Evolutionary conservation across 2,797 vertebrate genomes (phyloP).

Genomic region (Paguma larvata): DNA sequence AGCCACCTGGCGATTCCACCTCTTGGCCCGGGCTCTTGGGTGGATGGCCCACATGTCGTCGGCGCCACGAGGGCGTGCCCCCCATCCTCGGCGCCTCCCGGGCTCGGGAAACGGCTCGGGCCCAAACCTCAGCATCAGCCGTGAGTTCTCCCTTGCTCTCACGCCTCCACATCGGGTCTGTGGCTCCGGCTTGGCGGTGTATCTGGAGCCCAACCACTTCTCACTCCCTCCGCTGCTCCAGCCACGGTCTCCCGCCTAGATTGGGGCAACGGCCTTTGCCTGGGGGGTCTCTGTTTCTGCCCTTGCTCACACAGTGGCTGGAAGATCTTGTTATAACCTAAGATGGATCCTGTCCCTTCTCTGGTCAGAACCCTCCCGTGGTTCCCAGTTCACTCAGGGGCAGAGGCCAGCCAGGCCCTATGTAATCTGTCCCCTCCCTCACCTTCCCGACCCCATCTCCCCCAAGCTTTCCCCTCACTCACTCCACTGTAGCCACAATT

Average conservation of each 20-base stretch:
- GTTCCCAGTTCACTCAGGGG: neutral
- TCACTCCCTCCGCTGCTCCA: neutral
- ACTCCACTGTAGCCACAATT: neutral
- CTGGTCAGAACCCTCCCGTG: neutral
- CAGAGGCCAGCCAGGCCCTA: neutral
- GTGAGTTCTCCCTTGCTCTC: neutral
- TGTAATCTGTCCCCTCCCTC: no score
- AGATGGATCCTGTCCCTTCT: neutral
- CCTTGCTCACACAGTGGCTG: neutral
- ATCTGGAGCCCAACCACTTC: neutral
- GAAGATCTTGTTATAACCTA: neutral
- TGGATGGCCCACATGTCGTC: neutral
- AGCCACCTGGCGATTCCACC: fast-evolving
- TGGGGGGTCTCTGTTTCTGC: neutral
- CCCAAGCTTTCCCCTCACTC: neutral
- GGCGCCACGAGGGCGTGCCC: neutral
- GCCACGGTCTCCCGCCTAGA: neutral
- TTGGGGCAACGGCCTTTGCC: neutral
- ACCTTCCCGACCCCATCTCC: neutral
- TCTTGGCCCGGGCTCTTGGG: neutral
- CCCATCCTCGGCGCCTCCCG: neutral
- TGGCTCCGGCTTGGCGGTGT: neutral
- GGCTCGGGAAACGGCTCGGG: neutral
- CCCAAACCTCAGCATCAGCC: neutral
- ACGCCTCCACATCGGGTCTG: no score